Evolutionary conservation across 2,888 invertebrate genomes (phyloP), one percentile per base, ranked within the genome.

Genomic region (Stenolophus ochropezus): DNA sequence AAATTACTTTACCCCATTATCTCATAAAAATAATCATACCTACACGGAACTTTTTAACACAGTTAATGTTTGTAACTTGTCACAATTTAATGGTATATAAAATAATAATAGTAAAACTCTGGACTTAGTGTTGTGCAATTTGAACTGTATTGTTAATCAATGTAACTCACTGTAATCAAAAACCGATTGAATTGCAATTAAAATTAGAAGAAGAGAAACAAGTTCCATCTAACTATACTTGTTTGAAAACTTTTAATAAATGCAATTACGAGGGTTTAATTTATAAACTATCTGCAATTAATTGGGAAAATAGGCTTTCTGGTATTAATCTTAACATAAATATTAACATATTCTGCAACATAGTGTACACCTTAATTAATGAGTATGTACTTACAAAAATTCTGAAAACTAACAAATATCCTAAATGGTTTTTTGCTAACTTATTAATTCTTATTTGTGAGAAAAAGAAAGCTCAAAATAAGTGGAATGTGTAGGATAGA

Each of bases 401-500:
- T n/a, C 49, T 16, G 11, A 49, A 42, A 4, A 74, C 1, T 16
- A 51, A 20, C 25, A 51, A 74, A 74, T 74, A 71, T 71, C 71
- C 71, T 11, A 42, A 25, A 21, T 74, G 49, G 49, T 49, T 74
- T 51, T 51, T 23, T 4, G 11, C 8, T 1, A n/a, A 49, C 20
- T 51, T 74, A 21, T 21, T 58, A 21, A 23, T 8, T 11, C 3
- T 21, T 21, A 58, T 58, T 21, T 21, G 23, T 21, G 1, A 51
- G 23, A 74, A 73, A 51, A 74, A 74, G 14, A 74, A 51, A 74
- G 18, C n/a, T 51, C 23, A 49, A 6, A 71, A 71, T 16, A 47
- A 51, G 33, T 74, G 74, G 74, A 74, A 51, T n/a, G 49, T 51
- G 16, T 74, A 74, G n/a, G 25, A 25, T 4, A 74, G 49, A 51